Base-by-base conservation (phyloP, 2,888 invertebrate genomes). In the Thera obeliscata region DNA sequence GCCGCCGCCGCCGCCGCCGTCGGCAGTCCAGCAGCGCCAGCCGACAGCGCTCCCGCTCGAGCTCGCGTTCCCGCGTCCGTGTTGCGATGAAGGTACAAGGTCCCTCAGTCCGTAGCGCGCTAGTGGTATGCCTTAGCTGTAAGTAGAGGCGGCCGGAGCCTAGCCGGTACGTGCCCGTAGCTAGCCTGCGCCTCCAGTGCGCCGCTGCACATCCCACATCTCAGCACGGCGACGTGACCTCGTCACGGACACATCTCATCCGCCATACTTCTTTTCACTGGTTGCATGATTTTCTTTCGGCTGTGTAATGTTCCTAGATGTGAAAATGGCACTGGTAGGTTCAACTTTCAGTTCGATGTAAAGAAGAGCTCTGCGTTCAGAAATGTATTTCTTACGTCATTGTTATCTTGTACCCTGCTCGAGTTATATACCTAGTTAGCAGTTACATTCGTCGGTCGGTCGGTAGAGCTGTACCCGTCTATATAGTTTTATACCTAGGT, bases 81-180 rank as follows among this genome's bases (percentile, higher is more conserved):
- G 90, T 92, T 90, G 91, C 91, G 84, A 93, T 93, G 93, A 90
- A 93, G 93, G 93, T 93, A 93, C 79, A 85, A 84, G 82, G 80
- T 78, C 82, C 85, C 86, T 82, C 81, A 82, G 80, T 81, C 83
- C 82, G 82, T 90, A 91, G 89, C 83, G 88, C 86, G 85, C 80
- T 91, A 90, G 88, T 85, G 84, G 83, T 87, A 87, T 85, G 87
- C 75, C 81, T 81, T 90, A 88, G 90, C 86, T 82, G 86, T 90
- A 89, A 85, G 88, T 88, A 86, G 86, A 85, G 83, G 81, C 81
- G 85, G 80, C 83, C 74, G 78, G 78, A 80, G 78, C 76, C 49
- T 77, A 76, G 85, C 83, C 85, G 89, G 88, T 88, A 84, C 84
- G 89, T 87, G 85, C 77, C 80, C 82, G 76, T 79, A 78, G 82